These are phyloP conservation scores for Diadegma fenestrale DNA, from an alignment of 2,888 invertebrate species.

Conservation along the genomic window DNA sequence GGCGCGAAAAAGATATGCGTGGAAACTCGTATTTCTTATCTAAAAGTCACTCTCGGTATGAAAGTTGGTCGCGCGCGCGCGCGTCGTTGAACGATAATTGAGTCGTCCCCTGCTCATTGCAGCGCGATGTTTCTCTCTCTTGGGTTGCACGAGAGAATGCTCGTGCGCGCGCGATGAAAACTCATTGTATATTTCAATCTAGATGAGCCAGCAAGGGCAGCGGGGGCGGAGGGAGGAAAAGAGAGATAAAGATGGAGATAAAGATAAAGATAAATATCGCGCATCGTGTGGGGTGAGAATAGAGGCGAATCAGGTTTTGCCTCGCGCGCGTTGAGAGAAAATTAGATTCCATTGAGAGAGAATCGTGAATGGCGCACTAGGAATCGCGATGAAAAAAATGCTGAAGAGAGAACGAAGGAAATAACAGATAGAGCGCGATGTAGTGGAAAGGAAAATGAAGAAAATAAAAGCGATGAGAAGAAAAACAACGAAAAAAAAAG, in stretches of 20 bases:
- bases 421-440: conserved; percentile 26
- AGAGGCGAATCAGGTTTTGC: conserved; percentile 67
- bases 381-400: conserved; percentile 19
- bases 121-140: conserved; percentile 22
- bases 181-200: conserved; percentile 65
- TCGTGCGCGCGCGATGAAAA: conserved; percentile 45
- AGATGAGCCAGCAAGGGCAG: conserved; percentile 53
- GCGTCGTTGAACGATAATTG: conserved; percentile 64
- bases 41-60: conserved; percentile 45
- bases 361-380: conserved; percentile 37
- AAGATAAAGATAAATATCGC: conserved; percentile 50
- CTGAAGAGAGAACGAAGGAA: conserved; percentile 5
- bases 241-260: conserved; percentile 27
- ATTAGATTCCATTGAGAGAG: conserved; percentile 64
- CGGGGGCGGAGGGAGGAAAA: not conserved
- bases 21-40: conserved; percentile 53
- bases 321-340: conserved; percentile 56
- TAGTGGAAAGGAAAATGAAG: conserved; percentile 13
- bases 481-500: conserved; percentile 12
- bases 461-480: not conserved
- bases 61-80: conserved; percentile 16
- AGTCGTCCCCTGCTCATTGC: conserved; percentile 55
- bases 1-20: conserved; percentile 42
- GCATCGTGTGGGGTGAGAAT: conserved; percentile 42
- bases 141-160: conserved; percentile 51